Base-by-base conservation (phyloP, 1,140 invertebrate species). In the Drepana arcuata region DNA sequence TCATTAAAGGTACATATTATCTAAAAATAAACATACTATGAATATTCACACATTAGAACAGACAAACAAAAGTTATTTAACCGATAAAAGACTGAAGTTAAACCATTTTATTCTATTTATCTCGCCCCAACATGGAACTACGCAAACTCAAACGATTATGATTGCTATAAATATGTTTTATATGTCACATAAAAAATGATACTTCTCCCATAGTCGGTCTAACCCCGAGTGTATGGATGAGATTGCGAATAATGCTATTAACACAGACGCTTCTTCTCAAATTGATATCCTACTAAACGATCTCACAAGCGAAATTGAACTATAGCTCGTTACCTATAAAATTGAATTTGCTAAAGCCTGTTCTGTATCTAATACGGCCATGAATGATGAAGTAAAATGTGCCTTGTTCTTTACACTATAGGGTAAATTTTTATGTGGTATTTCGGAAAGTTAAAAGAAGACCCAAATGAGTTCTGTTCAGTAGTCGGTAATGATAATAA, bases 241-340 rank as follows among this genome's bases (percentile, higher is more conserved):
- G 78, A 82, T 82, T 82, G 78, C 73, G 75, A 64, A 74, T 82
- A 82, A 82, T 82, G 73, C 75, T 80, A 82, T 80, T 82, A 82
- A 71, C 75, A 80, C 78, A 82, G 78, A 82, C 78, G 78, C 78
- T 82, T 78, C 78, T 80, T 70, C 74, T 82, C 72, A 82, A 81
- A 81, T 81, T 81, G 77, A 81, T 81, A 81, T 77, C 73, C 64
- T 63, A 59, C 55, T 50, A 44, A 34, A 41, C 16, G 14, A 33
- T 13, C n/a, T 12, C 13, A 7, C 41, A 61, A 34, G 13, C 28
- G 3, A 73, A 70, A 66, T 30, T 59, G 36, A 54, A 60, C 70
- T 38, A 37, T 46, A 67, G 30, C 0, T 0, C 0, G 2, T 16
- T 11, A 7, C 0, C 0, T 6, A 29, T 50, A 72, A 60, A 46